These are phyloP conservation scores for Odontophorus gujanensis DNA, from an alignment of 2,113 vertebrate species.

Conservation along the genomic window DNA sequence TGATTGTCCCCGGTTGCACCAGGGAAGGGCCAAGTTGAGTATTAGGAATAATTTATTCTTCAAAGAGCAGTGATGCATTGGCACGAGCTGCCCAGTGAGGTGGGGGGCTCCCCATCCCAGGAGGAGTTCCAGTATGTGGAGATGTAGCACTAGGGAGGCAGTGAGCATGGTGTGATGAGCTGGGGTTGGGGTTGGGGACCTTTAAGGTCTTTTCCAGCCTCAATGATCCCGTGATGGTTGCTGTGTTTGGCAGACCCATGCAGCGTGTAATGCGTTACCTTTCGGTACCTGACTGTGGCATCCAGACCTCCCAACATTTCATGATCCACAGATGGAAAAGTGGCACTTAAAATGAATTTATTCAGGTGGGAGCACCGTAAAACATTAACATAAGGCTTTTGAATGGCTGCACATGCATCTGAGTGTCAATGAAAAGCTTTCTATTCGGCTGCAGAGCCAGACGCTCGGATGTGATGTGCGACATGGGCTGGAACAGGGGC, in stretches of 20 bases:
- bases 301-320: conserved; percentile 49
- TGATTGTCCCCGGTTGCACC: not conserved
- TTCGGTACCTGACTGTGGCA: not conserved
- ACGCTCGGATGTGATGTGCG: conserved; percentile 47
- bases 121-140: too few species aligned
- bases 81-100: too few species aligned
- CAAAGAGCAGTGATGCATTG: too few species aligned
- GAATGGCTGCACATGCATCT: conserved; percentile 61
- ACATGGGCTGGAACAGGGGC: conserved; percentile 50
- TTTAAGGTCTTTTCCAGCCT: too few species aligned
- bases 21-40: too few species aligned
- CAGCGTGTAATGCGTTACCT: not conserved
- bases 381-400: conserved; percentile 69
- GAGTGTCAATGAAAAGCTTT: conserved; percentile 74
- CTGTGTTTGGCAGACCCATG: not conserved
- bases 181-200: too few species aligned
- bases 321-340: conserved; percentile 67
- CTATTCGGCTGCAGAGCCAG: conserved; percentile 72
- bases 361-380: conserved; percentile 69
- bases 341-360: conserved; percentile 75
- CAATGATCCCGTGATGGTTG: not conserved
- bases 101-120: too few species aligned
- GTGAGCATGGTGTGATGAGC: too few species aligned
- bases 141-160: too few species aligned
- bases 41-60: too few species aligned